Base-by-base conservation (phyloP, 2,113 vertebrate genomes). In the Smithornis capensis region DNA sequence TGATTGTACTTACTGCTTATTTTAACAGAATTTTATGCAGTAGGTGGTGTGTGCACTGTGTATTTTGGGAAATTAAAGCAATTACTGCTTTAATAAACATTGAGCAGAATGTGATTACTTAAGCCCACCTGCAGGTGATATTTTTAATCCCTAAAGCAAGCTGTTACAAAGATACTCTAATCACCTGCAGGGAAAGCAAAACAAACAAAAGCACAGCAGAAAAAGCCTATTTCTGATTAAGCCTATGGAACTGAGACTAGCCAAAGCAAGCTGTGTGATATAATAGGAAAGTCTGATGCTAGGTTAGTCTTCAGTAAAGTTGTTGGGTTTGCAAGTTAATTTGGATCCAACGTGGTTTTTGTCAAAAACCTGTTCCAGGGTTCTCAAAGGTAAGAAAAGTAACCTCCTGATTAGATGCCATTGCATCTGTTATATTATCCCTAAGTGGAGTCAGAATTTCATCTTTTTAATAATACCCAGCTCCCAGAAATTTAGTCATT, bases 121-220 rank as follows among this genome's bases (percentile, higher is more conserved):
- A 49, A 86, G 79, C 62, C 53, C 81, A 87, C 94, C 94, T 89
- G 87, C 95, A 94, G 93, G 90, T 97, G 94, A 95, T 92, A 92
- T 95, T 96, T 96, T 92, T 42, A 88, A 89, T 76, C 73, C 87
- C 53, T 81, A 56, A 90, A 12, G 70, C 75, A 89, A 95, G 92
- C 83, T 95, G 74, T 96, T 97, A 95, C 45, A 95, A 71, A 94
- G 95, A 71, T 45, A 45, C 37, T 70, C 65, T 75, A 55, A 91
- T 87, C 77, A 83, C 59, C 67, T 65, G 33, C 74, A 91, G 68
- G 38, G 84, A 59, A 78, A 76, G 62, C 47, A 92, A 87, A 71
- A 24, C 60, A 89, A 82, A 73, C 71, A 69, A 63, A 56, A 79
- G 53, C 19, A 24, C 52, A 81, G 59, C 73, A 74, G 85, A 76